Evolutionary conservation across 2,888 invertebrate genomes (phyloP), one percentile per base, ranked within the genome.

Genomic region (Embidobia sp.): DNA sequence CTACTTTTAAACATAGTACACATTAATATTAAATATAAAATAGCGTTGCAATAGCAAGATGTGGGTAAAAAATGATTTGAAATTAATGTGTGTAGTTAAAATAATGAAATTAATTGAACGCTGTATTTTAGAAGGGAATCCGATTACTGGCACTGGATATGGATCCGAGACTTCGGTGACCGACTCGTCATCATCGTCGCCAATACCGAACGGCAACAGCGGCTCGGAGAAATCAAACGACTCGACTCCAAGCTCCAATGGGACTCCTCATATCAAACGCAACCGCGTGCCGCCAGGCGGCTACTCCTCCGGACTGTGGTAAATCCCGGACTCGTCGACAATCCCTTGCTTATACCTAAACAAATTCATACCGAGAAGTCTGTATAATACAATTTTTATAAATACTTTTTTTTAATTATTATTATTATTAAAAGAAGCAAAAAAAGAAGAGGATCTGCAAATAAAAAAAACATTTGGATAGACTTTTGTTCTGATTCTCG

Each of bases 271-370:
- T 90, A 76, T 90, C 90, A 84, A 90, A 66, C 91, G 92, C 85
- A 90, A 89, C 86, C 93, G 93, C 88, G 93, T 93, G 80, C 94
- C 94, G 51, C 94, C 94, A 53, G 94, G 94, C 83, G 94, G 94
- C 49, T 93, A 90, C 88, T 93, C 93, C 79, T 93, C 93, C 80
- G 93, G 93, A 80, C 92, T 94, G 80, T 94, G 94, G 94, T 94
- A 93, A 92, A 87, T 22, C 29, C 31, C 11, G 33, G 40, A 44
- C 46, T 19, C 44, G 33, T 16, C 19, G 35, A 73, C 22, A 15
- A 59, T 64, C 31, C 48, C 51, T 10, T 10, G 31, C 35, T 35
- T 61, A 61, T 44, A 53, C 19, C 26, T 35, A 46, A 40, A 63
- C n/a, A 73, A 61, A 35, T 29, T 29, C 26, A 46, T 51, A 40